Base-by-base conservation (phyloP, 2,113 vertebrate species). In the Rhynchomys soricoides region DNA sequence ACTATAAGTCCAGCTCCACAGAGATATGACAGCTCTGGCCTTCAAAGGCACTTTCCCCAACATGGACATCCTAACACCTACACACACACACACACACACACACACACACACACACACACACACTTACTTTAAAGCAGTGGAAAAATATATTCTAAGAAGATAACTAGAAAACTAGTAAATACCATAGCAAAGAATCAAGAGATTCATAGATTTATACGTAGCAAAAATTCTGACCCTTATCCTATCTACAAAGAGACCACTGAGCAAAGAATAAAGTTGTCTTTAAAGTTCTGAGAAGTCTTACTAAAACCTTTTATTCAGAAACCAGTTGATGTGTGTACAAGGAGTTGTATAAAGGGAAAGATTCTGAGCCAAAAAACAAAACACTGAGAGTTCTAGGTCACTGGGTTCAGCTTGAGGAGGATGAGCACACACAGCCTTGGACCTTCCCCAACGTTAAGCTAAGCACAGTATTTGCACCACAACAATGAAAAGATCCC, bases 201-300 rank as follows among this genome's bases (percentile, higher is more conserved):
- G 81, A 85, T 31, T 2, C 1, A 6, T 40, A 21, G 4, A 62
- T 87, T 70, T 70, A 64, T 15, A 55, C 11, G 10, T 40, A 89
- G 10, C 12, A 43, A 10, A 48, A 16, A 19, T 71, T 77, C 45
- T 83, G 45, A 77, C 8, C 7, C 7, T 24, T 1, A 34, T 8
- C 17, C 13, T 8, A 64, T 5, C 24, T 17, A 89, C 89, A 79
- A 1, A 89, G 31, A 77, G 24, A 45, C 7, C 81, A n/a, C 4
- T 92, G 31, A 92, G 73, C 43, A 82, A 95, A 89, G 37, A 79
- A 70, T 59, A 89, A 26, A 55, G 81, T 62, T 86, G 48, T 37
- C 83, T 71, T 81, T 40, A 10, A 68, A 93, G 29, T 59, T 29
- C 40, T 50, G 21, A 81, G 15, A 37, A 45, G n/a, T 79, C 16